phyloP scores from a whole-genome alignment of 2,797 vertebrate species.

The Paguma larvata region DNA sequence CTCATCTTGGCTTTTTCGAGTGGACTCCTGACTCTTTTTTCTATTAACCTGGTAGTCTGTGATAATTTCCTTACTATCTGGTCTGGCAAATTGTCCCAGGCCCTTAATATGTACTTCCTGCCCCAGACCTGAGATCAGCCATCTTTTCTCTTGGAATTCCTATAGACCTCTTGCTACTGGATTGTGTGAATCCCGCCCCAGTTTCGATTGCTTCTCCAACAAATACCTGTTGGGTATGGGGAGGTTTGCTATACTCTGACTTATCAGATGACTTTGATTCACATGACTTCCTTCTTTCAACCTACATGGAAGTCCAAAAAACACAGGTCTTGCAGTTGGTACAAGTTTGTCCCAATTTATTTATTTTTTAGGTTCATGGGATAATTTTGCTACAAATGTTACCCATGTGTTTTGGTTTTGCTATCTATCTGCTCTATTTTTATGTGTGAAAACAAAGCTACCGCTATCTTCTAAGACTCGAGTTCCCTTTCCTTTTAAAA shows the following conservation, averaged over 20 bases:
- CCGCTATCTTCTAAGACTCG: not conserved
- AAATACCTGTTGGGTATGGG: not conserved
- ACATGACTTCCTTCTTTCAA: not conserved
- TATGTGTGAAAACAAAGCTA: not conserved
- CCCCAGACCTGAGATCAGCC: not conserved
- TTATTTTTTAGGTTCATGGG: not conserved
- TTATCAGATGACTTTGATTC: not conserved
- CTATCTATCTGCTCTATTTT: not conserved
- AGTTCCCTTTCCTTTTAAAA: slow-evolving; percentile 42
- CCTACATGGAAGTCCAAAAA: not conserved
- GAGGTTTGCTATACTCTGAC: not conserved
- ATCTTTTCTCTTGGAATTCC: not conserved
- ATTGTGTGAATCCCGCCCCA: not conserved
- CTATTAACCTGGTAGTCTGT: not conserved
- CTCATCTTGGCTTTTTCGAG: not conserved
- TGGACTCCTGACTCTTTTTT: not conserved
- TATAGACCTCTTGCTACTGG: not conserved
- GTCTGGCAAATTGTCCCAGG: not conserved
- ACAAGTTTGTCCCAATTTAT: not conserved
- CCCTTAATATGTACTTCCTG: not conserved
- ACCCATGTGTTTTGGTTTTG: not conserved
- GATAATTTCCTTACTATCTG: not conserved
- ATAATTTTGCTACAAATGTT: not conserved
- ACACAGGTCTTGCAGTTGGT: not conserved
- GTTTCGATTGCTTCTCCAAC: not conserved